Percentiles rank a stretch among this genome's conserved stretches.
Evolutionary conservation across 2,113 vertebrate genomes (phyloP).

Genomic region (Nibea coibor): DNA sequence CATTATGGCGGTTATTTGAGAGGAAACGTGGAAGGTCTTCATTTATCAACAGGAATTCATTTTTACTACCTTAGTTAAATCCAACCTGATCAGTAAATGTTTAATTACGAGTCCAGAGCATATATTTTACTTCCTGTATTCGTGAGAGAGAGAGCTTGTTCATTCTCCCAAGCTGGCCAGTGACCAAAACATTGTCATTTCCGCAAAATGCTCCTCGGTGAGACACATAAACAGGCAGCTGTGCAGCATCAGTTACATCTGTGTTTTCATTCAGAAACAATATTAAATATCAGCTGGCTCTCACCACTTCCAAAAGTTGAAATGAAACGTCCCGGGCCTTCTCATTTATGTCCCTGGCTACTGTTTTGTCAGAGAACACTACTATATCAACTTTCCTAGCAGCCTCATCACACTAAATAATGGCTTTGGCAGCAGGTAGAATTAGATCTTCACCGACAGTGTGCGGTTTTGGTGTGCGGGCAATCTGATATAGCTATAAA

Average conservation of each 20-base stretch:
- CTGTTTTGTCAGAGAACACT: slow-evolving; percentile 23
- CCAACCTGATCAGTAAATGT: not conserved
- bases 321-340: slow-evolving; percentile 2
- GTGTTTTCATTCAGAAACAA: slow-evolving; percentile 33
- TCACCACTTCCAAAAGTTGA: slow-evolving; percentile 19
- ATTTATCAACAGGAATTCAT: slow-evolving; percentile 12
- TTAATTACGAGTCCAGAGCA: not conserved
- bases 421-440: slow-evolving; percentile 49
- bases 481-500: slow-evolving; percentile 46
- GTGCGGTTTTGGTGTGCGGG: slow-evolving; percentile 22
- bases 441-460: slow-evolving; percentile 43
- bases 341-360: slow-evolving; percentile 27
- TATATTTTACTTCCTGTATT: not conserved
- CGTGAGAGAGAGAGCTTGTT: not conserved
- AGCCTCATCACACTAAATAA: slow-evolving; percentile 45
- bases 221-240: slow-evolving; percentile 28
- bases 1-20: slow-evolving; percentile 31
- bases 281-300: slow-evolving; percentile 31
- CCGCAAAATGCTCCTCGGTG: not conserved
- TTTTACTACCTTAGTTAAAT: not conserved
- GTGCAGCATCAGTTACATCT: slow-evolving; percentile 24
- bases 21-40: slow-evolving; percentile 16
- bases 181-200: slow-evolving; percentile 11
- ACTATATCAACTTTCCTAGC: slow-evolving; percentile 45
- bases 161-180: not conserved